These are phyloP conservation scores for Caenorhabditis latens DNA, from an alignment of 1,140 invertebrate species.

Conservation along the genomic window DNA sequence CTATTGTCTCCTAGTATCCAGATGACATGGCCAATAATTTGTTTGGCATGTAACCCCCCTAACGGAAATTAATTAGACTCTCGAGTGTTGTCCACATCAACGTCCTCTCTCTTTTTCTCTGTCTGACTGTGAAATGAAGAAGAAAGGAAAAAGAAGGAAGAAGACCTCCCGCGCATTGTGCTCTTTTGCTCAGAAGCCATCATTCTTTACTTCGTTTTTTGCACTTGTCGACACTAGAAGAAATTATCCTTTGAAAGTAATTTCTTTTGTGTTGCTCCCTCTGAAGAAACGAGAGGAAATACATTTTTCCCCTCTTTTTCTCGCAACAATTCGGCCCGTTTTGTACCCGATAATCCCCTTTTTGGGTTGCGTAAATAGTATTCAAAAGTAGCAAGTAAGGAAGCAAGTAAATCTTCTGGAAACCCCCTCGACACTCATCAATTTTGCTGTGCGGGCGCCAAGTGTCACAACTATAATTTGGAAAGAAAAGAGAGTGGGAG, in stretches of 20 bases:
- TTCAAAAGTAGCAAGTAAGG: conserved; percentile 14
- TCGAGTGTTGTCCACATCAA: conserved; percentile 1
- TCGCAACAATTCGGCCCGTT: conserved; percentile 7
- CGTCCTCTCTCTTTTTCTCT: background rate
- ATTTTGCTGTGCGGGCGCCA: conserved; percentile 38
- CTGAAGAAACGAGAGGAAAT: background rate
- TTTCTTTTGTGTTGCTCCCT: conserved; percentile 27
- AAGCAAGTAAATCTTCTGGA: conserved; percentile 53
- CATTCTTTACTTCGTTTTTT: background rate
- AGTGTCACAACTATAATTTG: conserved; percentile 53
- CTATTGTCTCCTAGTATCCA: background rate
- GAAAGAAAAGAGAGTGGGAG: background rate
- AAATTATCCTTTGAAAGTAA: conserved; percentile 32
- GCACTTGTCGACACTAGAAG: conserved; percentile 24
- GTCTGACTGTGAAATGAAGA: conserved; percentile 1
- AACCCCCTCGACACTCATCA: conserved; percentile 53
- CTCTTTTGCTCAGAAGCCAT: conserved; percentile 5
- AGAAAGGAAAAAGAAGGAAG: background rate
- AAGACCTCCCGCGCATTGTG: background rate
- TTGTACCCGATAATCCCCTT: conserved; percentile 13
- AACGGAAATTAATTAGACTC: conserved; percentile 46
- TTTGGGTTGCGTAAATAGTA: conserved; percentile 43
- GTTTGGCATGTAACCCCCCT: conserved; percentile 24
- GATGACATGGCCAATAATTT: conserved; percentile 48
- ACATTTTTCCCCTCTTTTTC: background rate